phyloP scores from a whole-genome alignment of 2,113 vertebrate species.

The Tragelaphus imberbis region DNA sequence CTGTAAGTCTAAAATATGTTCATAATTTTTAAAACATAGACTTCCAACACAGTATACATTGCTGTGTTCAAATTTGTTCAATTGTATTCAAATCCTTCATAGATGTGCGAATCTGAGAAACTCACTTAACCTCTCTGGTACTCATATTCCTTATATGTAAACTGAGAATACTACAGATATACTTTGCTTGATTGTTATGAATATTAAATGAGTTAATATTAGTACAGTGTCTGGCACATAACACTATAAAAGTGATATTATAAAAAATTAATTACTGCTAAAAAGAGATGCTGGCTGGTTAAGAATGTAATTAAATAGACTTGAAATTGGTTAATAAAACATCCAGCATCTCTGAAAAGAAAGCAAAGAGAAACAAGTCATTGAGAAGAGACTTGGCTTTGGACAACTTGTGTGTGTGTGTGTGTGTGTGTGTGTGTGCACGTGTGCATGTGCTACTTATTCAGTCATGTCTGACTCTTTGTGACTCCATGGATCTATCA shows the following conservation, averaged over 20 bases:
- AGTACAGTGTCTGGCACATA: background rate
- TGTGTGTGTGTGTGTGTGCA: accelerated
- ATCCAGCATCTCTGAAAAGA: background rate
- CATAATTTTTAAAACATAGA: background rate
- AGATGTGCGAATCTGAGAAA: background rate
- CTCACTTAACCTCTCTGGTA: background rate
- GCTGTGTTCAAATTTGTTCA: background rate
- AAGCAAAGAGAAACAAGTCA: background rate
- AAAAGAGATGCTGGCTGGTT: background rate
- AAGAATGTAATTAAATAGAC: background rate
- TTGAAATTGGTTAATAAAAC: background rate
- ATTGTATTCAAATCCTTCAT: background rate
- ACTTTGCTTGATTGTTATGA: background rate
- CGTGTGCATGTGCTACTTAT: accelerated
- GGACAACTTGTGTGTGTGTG: background rate
- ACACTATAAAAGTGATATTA: background rate
- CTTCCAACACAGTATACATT: background rate
- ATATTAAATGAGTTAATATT: background rate
- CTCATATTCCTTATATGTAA: background rate
- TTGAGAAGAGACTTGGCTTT: background rate
- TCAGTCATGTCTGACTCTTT: background rate
- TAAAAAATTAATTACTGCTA: background rate
- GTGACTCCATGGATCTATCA: background rate
- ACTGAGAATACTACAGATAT: background rate
- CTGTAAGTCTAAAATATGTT: background rate